Percentiles rank a stretch among this genome's conserved stretches.
These are phyloP conservation scores for Sycophila sp. DNA, from an alignment of 1,140 invertebrate genomes.

Conservation along the genomic window DNA sequence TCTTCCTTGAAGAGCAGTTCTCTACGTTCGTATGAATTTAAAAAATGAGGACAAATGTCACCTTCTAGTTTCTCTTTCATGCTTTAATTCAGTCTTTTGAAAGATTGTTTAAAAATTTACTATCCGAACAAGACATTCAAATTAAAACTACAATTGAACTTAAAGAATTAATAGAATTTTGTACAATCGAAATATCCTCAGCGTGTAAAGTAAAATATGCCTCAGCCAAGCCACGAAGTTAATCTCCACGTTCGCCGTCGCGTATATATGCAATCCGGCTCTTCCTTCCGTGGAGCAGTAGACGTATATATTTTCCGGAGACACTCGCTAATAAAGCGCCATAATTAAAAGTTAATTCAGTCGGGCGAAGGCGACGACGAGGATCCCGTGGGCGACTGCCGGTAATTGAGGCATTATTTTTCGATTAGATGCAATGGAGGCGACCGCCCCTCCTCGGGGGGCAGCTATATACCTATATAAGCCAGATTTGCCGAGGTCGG, in stretches of 20 bases:
- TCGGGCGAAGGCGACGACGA: not conserved
- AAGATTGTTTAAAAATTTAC: no score
- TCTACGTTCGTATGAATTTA: no score
- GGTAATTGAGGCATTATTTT: constrained; percentile 59
- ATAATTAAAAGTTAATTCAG: constrained; percentile 54
- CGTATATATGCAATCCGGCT: not conserved
- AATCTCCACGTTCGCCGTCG: constrained; percentile 1
- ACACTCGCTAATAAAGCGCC: constrained; percentile 41
- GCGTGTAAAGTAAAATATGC: no score
- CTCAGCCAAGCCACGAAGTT: not conserved
- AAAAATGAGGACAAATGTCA: no score
- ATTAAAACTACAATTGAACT: no score
- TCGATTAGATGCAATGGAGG: constrained; percentile 53
- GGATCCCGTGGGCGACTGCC: constrained; percentile 34
- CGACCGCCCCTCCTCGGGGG: constrained; percentile 29
- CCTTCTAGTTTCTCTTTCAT: no score
- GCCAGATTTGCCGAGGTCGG: no score
- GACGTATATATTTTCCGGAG: not conserved
- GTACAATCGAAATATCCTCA: not conserved
- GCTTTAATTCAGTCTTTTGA: no score
- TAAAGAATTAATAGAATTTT: no score
- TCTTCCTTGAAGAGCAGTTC: no score
- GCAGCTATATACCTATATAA: not conserved
- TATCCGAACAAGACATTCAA: no score
- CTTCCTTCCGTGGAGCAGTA: not conserved